Evolutionary conservation across 2,888 invertebrate genomes (phyloP).

Genomic region (Calliphora vomitoria): DNA sequence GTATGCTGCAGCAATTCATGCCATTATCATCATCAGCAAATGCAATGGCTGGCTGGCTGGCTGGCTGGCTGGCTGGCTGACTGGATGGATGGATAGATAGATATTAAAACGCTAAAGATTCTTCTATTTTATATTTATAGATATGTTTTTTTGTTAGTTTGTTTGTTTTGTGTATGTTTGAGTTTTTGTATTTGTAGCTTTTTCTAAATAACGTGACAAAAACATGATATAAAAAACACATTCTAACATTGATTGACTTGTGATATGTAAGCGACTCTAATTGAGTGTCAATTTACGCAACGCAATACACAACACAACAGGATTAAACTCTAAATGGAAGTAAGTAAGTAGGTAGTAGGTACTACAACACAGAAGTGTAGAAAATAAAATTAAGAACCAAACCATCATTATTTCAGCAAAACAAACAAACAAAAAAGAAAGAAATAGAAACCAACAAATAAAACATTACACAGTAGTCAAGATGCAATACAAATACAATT

Average conservation of each 20-base stretch:
- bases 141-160: background rate
- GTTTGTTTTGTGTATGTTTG: background rate
- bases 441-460: background rate
- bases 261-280: constrained; percentile 83
- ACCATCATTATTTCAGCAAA: background rate
- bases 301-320: constrained; percentile 68
- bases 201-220: constrained; percentile 62
- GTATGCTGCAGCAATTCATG: constrained; percentile 43
- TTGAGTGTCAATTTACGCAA: constrained; percentile 78
- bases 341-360: constrained; percentile 8
- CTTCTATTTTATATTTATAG: constrained; percentile 58
- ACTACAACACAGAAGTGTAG: background rate
- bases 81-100: background rate
- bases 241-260: constrained; percentile 84
- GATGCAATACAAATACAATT: background rate
- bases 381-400: constrained; percentile 7
- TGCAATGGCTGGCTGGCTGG: background rate
- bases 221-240: constrained; percentile 72
- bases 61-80: too few relatives aligned
- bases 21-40: constrained; percentile 43
- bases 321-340: constrained; percentile 55
- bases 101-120: constrained; percentile 67
- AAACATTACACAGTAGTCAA: constrained; percentile 26
- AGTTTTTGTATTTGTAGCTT: constrained; percentile 24
- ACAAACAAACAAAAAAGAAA: background rate